phyloP scores from a whole-genome alignment of 2,797 vertebrate genomes.

The Pelochelys cantorii region DNA sequence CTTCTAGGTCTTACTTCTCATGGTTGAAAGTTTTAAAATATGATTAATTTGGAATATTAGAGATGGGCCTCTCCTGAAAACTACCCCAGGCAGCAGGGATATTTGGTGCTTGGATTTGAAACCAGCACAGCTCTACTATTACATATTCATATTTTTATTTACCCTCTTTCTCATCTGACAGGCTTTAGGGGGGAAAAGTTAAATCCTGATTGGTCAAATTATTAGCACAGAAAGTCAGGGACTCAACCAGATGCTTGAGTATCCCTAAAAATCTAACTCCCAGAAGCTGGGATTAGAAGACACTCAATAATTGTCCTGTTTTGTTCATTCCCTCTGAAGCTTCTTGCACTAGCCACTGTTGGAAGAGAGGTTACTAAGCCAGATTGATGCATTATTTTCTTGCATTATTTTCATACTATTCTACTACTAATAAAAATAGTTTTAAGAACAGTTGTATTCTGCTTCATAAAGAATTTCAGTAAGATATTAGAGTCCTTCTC shows the following conservation, averaged over 20 bases:
- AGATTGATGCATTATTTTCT: not conserved
- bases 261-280: not conserved
- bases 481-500: not conserved
- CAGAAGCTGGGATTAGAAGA: not conserved
- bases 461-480: not conserved
- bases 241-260: not conserved
- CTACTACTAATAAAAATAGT: not conserved
- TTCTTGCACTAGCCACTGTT: not conserved
- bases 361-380: not conserved
- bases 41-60: not conserved
- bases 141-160: not conserved
- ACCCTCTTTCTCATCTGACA: not conserved
- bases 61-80: not conserved
- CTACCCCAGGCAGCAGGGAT: not conserved
- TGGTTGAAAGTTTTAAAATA: not conserved
- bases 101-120: not conserved
- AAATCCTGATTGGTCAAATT: not conserved
- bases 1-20: not conserved
- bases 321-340: not conserved
- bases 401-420: not conserved
- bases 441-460: not conserved
- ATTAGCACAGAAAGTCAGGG: not conserved
- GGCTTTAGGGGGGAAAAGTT: accelerated
- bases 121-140: not conserved
- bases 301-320: not conserved